Base-by-base conservation (phyloP, 2,888 invertebrate species). In the Amphipoea oculea region DNA sequence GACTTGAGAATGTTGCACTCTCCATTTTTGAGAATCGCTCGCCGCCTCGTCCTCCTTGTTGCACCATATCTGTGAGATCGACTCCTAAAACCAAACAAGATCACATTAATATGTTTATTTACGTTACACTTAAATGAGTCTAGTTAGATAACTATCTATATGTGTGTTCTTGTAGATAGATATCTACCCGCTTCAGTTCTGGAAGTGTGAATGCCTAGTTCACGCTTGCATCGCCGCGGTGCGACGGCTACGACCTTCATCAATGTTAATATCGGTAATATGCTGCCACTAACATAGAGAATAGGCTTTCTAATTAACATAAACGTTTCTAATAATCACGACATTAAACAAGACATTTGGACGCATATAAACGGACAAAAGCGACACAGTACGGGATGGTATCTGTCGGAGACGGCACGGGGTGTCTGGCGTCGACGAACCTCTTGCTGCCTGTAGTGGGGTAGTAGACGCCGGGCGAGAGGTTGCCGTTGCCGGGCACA, bases 1-100 rank as follows among this genome's bases (percentile, higher is more conserved):
- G 99, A 99, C 94, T 99, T 99, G 89, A 99, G 98, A 81, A 99
- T 98, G 96, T 99, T 99, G 96, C 99, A 99, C 92, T 99, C 99
- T 71, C 99, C 99, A 97, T 99, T 99, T 96, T 99, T 99, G 93
- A 99, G 98, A 76, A 99, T 98, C 1, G 99, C 99, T 51, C 99
- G 97, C 84, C 98, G 97, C 67, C 98, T 98, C 75, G 98, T 97
- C 92, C 98, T 98, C 72, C 98, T 97, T 89, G 97, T 97, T 86
- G 97, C 97, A 29, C 98, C 98, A 78, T 98, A 97, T 87, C 98
- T 97, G 92, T 98, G 98, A 89, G 97, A 97, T 89, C 98, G 97
- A 93, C 97, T 98, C 97, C 98, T 98, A 96, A 81, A 96, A 97
- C 92, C 89, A 95, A 94, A 93, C 73, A 92, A 84, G 86, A 87